Percentiles rank a stretch among this genome's conserved stretches.
phyloP scores from a whole-genome alignment of 1,140 invertebrate genomes.

The Cataglyphis hispanica region DNA sequence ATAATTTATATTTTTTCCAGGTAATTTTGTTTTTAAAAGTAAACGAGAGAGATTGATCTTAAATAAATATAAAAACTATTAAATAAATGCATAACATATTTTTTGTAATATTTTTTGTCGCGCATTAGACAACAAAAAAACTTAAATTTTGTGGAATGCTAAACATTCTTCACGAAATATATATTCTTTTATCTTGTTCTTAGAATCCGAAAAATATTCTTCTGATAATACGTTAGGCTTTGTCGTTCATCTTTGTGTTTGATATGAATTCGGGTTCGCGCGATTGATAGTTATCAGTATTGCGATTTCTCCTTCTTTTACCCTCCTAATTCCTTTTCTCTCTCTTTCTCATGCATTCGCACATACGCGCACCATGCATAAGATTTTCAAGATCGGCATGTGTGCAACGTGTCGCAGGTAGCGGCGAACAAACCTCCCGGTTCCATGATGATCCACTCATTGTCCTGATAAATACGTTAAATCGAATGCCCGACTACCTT shows the following conservation, averaged over 20 bases:
- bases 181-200: slow-evolving; percentile 17
- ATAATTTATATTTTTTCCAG: slow-evolving; percentile 3
- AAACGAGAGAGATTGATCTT: not conserved
- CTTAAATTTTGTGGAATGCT: slow-evolving; percentile 2
- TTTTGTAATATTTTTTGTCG: not conserved
- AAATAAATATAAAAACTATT: slow-evolving; percentile 1
- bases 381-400: slow-evolving; percentile 24
- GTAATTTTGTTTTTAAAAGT: not conserved
- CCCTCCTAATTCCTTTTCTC: not conserved
- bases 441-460: slow-evolving; percentile 47
- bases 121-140: not conserved
- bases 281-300: slow-evolving; percentile 74
- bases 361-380: not conserved
- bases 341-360: slow-evolving; percentile 9
- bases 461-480: slow-evolving; percentile 58
- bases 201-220: slow-evolving; percentile 45
- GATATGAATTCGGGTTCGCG: slow-evolving; percentile 50
- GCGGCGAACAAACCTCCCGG: slow-evolving; percentile 40
- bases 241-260: slow-evolving; percentile 40
- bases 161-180: not conserved
- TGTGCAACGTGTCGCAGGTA: slow-evolving; percentile 53
- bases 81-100: not conserved
- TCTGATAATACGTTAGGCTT: not conserved
- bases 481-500: slow-evolving; percentile 20
- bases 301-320: slow-evolving; percentile 58